Base-by-base conservation (phyloP, 2,888 invertebrate species). In the Mycogona germanica region DNA sequence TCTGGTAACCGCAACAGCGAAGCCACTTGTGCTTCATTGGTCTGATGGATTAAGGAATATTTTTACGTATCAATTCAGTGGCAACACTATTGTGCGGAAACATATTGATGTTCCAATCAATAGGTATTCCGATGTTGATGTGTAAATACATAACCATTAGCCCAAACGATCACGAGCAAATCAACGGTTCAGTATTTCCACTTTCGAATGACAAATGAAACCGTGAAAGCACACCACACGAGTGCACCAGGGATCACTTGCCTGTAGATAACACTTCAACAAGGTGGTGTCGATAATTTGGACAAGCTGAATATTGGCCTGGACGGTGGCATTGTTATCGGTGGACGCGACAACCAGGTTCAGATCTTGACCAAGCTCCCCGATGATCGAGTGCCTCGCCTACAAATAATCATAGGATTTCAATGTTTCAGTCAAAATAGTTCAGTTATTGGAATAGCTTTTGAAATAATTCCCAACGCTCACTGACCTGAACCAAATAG, bases 281-380 rank as follows among this genome's bases (percentile, higher is more conserved):
- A 98, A 73, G 0, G 96, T 96, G 0, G 97, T 98, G 68, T 98
- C 98, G 56, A 98, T 93, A 53, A 97, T 85, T 69, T 93, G 92
- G 56, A 95, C 70, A 28, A 87, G 71, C 60, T 81, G 78, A 58
- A 78, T 75, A 9, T 77, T 78, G 1, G 80, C 74, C 62, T 74
- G 76, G 52, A 73, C 67, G 21, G 73, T 62, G 62, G 69, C 55
- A 66, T 64, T 68, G 17, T 69, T 69, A 54, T 71, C 70, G 62
- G 62, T 61, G 40, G 71, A 68, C 19, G 71, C 67, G 3, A 67
- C 58, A 12, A 61, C 55, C 37, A 58, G 55, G 26, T 58, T 59
- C 12, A 60, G 49, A 17, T 60, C 58, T 62, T 66, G 58, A 30
- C 61, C 62, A 55, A 53, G 56, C 59, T 59, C 46, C 21, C 44